phyloP scores from a whole-genome alignment of 2,797 vertebrate species.

The Peromyscus nudipes region DNA sequence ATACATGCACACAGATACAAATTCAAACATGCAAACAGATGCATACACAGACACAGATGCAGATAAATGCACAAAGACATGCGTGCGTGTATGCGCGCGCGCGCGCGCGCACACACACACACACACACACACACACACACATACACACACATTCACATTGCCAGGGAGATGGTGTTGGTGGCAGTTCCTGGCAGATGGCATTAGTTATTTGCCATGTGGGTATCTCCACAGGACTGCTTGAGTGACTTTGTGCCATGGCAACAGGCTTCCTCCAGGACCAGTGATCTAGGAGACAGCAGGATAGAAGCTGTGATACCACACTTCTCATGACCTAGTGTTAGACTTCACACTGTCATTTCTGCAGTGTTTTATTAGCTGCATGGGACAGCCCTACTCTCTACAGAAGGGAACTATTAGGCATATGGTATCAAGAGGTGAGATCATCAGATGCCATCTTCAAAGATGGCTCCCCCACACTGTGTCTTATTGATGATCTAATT shows the following conservation, averaged over 20 bases:
- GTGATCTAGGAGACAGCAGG: background rate
- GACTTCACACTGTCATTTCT: background rate
- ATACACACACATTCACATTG: background rate
- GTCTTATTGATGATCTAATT: background rate
- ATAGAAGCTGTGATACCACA: background rate
- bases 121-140: background rate
- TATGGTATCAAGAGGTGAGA: background rate
- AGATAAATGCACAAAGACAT: background rate
- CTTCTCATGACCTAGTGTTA: background rate
- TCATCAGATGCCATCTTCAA: background rate
- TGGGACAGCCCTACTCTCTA: background rate
- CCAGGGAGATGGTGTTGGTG: background rate
- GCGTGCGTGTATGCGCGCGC: too few relatives aligned
- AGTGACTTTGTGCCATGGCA: background rate
- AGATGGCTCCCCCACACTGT: background rate
- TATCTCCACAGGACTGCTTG: background rate
- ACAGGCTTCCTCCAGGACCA: background rate
- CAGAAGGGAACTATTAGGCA: background rate
- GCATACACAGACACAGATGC: background rate
- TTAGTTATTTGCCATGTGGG: background rate
- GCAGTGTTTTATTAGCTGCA: background rate
- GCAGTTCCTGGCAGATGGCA: background rate
- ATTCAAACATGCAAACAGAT: background rate
- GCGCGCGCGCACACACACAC: accelerated
- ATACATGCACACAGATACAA: background rate